Evolutionary conservation across 2,113 vertebrate genomes (phyloP).

Genomic region (Morone saxatilis): DNA sequence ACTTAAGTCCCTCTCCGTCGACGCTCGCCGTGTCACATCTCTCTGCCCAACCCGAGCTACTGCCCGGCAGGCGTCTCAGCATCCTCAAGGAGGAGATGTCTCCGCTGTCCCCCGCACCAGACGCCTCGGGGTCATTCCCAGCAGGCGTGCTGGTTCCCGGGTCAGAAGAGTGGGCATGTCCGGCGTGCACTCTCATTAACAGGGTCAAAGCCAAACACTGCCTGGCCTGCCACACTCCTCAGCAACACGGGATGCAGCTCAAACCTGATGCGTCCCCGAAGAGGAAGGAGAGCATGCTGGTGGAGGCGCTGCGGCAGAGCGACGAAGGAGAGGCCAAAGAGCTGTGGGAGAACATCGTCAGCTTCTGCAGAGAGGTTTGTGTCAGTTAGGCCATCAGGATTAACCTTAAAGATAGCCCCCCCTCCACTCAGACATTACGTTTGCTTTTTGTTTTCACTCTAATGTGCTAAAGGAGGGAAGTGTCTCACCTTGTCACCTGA

Average conservation of each 20-base stretch:
- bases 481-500: no score
- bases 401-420: background rate
- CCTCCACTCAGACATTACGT: background rate
- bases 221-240: slow-evolving; percentile 87
- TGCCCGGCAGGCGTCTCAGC: slow-evolving; percentile 75
- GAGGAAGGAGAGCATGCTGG: slow-evolving; percentile 88
- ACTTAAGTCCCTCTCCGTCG: slow-evolving; percentile 6
- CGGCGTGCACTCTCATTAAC: slow-evolving; percentile 89
- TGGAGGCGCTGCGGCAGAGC: slow-evolving; percentile 88
- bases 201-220: slow-evolving; percentile 84
- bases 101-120: slow-evolving; percentile 49
- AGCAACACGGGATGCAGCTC: slow-evolving; percentile 79
- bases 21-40: slow-evolving; percentile 1
- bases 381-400: background rate
- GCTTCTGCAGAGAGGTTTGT: slow-evolving; percentile 89
- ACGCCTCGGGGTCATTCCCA: background rate
- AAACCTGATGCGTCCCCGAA: slow-evolving; percentile 68
- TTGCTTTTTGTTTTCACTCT: no score
- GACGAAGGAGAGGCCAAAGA: slow-evolving; percentile 91
- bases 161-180: slow-evolving; percentile 86
- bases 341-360: slow-evolving; percentile 91
- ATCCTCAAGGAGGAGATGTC: slow-evolving; percentile 57
- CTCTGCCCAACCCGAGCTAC: slow-evolving; percentile 47
- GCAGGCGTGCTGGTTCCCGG: accelerated
- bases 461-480: no score